These are phyloP conservation scores for Argynnis bischoffii DNA, from an alignment of 2,888 invertebrate genomes.

Conservation along the genomic window DNA sequence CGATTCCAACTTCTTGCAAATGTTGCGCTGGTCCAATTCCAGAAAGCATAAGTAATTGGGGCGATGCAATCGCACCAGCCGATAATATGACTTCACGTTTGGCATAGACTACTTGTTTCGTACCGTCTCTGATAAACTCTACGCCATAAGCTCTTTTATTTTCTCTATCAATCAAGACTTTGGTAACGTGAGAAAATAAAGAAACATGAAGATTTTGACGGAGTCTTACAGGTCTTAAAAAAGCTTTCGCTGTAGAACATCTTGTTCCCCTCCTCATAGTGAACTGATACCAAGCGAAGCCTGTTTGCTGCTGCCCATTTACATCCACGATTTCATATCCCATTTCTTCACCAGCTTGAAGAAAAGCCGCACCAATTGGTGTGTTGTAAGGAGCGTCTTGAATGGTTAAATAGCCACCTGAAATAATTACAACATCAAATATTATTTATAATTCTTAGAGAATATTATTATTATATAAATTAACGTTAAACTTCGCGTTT, in stretches of 20 bases:
- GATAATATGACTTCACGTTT: constrained; percentile 91
- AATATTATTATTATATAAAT: no score
- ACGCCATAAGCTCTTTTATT: constrained; percentile 90
- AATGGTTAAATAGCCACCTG: constrained; percentile 89
- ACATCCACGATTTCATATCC: constrained; percentile 93
- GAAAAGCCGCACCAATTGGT: constrained; percentile 91
- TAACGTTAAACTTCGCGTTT: no score
- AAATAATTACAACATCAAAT: constrained; percentile 44
- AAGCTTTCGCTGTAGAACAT: constrained; percentile 93
- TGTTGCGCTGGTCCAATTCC: constrained; percentile 93
- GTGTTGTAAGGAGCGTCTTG: constrained; percentile 91
- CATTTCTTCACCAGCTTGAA: constrained; percentile 96
- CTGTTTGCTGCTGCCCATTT: constrained; percentile 93
- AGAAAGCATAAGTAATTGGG: constrained; percentile 94
- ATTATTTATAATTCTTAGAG: not conserved
- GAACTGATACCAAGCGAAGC: constrained; percentile 92
- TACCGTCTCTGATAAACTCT: constrained; percentile 87
- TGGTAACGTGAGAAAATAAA: constrained; percentile 90
- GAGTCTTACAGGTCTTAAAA: constrained; percentile 89
- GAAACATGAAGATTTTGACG: constrained; percentile 92
- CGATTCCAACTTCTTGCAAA: constrained; percentile 86
- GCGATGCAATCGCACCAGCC: constrained; percentile 94
- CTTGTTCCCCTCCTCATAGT: constrained; percentile 93
- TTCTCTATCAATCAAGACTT: constrained; percentile 86
- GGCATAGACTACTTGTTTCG: constrained; percentile 84